These are phyloP conservation scores for Pandemis heparana DNA, from an alignment of 2,888 invertebrate species.

Conservation along the genomic window DNA sequence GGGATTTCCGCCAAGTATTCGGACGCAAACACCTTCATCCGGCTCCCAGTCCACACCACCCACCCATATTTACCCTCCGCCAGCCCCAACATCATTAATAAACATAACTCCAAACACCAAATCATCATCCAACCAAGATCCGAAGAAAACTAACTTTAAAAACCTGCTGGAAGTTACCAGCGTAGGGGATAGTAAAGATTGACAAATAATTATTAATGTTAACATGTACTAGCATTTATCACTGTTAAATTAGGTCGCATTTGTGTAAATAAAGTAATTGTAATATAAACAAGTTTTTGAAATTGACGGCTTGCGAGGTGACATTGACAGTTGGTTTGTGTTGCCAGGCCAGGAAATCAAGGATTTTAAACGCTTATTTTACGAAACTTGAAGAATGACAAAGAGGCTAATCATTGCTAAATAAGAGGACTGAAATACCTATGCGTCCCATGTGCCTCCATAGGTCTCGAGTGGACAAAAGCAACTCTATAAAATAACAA, in stretches of 20 bases:
- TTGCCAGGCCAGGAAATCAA: not conserved
- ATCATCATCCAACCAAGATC: constrained; percentile 21
- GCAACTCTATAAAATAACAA: no score
- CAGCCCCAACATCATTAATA: constrained; percentile 43
- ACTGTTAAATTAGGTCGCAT: constrained; percentile 35
- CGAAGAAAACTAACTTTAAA: not conserved
- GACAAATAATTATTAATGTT: constrained; percentile 5
- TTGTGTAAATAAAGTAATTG: constrained; percentile 20
- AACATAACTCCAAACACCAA: constrained; percentile 47
- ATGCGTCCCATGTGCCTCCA: no score
- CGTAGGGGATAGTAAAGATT: not conserved
- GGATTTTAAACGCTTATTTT: not conserved
- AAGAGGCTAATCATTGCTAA: no score
- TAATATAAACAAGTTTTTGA: constrained; percentile 41
- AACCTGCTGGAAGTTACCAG: not conserved
- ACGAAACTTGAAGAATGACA: not conserved
- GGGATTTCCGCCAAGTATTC: constrained; percentile 68
- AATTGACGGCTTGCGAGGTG: constrained; percentile 35
- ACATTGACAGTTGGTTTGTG: constrained; percentile 23
- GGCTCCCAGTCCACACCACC: constrained; percentile 56
- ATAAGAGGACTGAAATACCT: no score
- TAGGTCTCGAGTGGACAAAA: no score
- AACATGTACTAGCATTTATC: constrained; percentile 35
- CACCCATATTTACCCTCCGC: constrained; percentile 65
- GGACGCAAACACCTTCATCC: constrained; percentile 55